Base-by-base conservation (phyloP, 2,888 invertebrate genomes). In the Volucella bombylans region DNA sequence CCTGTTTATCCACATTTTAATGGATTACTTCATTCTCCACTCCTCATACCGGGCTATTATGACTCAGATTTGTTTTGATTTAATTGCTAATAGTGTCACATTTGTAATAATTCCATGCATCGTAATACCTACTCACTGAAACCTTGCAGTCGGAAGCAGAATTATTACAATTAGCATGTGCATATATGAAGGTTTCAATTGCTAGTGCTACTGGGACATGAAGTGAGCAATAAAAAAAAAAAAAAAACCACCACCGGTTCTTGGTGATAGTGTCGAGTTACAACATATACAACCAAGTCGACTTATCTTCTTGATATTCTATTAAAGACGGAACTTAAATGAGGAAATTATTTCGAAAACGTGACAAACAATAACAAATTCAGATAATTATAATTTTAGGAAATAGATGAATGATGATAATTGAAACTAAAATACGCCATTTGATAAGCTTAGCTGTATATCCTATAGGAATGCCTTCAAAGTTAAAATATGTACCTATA, bases 21-120 rank as follows among this genome's bases (percentile, higher is more conserved):
- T 11, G 45, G 50, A 81, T 82, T 77, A 82, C 71, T 41, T 82
- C 65, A 82, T 82, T 59, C 71, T 76, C 64, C 62, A 54, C 59
- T 77, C 64, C 65, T 55, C 49, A n/a, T 43, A 62, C 49, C 65
- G 23, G 59, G 14, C 43, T 77, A 57, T 54, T 77, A 59, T 82
- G 82, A 77, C 31, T 65, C 64, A 61, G 61, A 49, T 77, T 49
- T 31, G 14, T 65, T 50, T 57, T 43, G 39, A 50, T 64, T 50
- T 31, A 61, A 65, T 52, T 54, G 65, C 8, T 18, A 59, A 57
- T 65, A 52, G n/a, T 52, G 9, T 43, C 49, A 64, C 57, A 61
- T 59, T 77, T 47, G 50, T 47, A 57, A 65, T 64, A 65, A 52
- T 57, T 65, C n/a, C 59, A 43, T 39, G 54, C 72, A 38, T 73